Base-by-base conservation (phyloP, 1,140 invertebrate species). In the Apis dorsata region DNA sequence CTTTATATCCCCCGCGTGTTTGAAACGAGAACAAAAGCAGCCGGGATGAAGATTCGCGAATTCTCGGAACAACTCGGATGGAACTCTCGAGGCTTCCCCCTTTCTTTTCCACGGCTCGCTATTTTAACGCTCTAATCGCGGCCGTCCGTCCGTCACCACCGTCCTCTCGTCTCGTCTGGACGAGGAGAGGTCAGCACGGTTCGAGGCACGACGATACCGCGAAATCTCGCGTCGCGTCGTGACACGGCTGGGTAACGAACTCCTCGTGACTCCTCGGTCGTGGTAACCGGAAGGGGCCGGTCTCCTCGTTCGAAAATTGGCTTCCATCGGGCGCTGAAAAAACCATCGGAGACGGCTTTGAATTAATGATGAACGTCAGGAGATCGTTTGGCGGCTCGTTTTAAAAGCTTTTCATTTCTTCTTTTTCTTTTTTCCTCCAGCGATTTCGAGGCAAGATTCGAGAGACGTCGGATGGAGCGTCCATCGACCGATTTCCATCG, bases 41-140 rank as follows among this genome's bases (percentile, higher is more conserved):
- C 28, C 7, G 9, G 28, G 10, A 21, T 11, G 51, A 11, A 2
- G 72, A 60, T 19, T 12, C 10, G 24, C 10, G 69, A 85, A 13
- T 83, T 78, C 81, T 70, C 49, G 57, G 66, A 82, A 77, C 44
- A 59, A 44, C 28, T 28, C 28, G 28, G 2, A 17, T 2, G 34
- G 55, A 24, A 49, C 68, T 69, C 44, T 75, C 63, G 63, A 44
- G 5, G 65, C 44, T 74, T 34, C 34, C 21, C n/a, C 55, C 24
- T 59, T 84, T 55, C 60, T 66, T 73, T 24, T 44, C 21, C 17
- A 5, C 10, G 4, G 28, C 5, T 21, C 17, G 21, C 55, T 62
- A 51, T 80, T 72, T 57, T n/a, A 75, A 51, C 72, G 17, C 65
- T 62, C 81, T 86, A 87, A 87, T 87, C 84, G 86, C 83, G 80